Evolutionary conservation across 35 echinoderm and acorn worm species (phyloP).

Genomic region (Chiridota heheva): DNA sequence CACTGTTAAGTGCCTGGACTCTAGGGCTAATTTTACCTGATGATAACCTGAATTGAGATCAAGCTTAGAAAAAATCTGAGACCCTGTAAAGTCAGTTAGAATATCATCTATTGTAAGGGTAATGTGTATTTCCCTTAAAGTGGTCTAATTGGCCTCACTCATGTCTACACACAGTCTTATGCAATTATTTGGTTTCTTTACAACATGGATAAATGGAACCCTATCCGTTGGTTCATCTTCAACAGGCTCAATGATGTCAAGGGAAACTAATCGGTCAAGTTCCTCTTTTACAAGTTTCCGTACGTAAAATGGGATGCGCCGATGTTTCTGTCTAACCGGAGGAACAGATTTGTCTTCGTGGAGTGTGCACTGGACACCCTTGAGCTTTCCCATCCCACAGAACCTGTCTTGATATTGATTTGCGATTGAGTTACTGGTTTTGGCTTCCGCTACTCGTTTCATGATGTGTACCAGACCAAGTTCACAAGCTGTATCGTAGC

Average conservation of each 20-base stretch:
- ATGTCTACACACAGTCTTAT: conserved; percentile 69
- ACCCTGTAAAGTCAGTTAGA: conserved; percentile 53
- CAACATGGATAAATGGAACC: conserved; percentile 50
- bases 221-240: conserved; percentile 48
- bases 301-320: conserved; percentile 57
- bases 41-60: conserved; percentile 72
- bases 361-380: conserved; percentile 14
- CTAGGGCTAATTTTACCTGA: conserved; percentile 47
- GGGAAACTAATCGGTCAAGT: conserved; percentile 13
- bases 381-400: conserved; percentile 44
- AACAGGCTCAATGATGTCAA: conserved; percentile 57
- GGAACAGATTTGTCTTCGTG: conserved; percentile 49
- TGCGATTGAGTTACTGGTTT: not conserved
- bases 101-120: conserved; percentile 70
- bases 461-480: conserved; percentile 17
- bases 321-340: conserved; percentile 19
- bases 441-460: not conserved
- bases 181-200: conserved; percentile 55
- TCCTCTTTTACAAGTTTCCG: conserved; percentile 46
- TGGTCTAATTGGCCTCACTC: conserved; percentile 59
- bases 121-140: conserved; percentile 41
- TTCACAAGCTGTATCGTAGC: conserved; percentile 19
- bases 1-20: conserved; percentile 61
- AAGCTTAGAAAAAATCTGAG: conserved; percentile 39
- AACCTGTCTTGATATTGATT: conserved; percentile 7